phyloP scores from a whole-genome alignment of 2,797 vertebrate species.

The Microctenopoma lineatum region DNA sequence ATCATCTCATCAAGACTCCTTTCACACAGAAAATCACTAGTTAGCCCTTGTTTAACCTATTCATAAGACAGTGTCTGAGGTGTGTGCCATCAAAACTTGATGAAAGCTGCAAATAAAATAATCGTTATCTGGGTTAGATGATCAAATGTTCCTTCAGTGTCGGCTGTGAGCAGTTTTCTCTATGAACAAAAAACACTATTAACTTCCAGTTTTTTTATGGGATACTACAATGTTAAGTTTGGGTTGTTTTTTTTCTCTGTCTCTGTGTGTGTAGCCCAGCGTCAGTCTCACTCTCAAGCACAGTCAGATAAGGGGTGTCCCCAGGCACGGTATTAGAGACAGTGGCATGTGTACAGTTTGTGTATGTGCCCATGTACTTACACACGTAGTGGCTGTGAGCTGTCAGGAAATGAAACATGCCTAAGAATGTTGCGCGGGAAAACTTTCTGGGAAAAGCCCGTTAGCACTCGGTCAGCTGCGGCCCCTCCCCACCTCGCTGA shows the following conservation, averaged over 20 bases:
- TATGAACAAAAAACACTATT: too few relatives aligned
- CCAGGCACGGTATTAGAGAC: constrained; percentile 53
- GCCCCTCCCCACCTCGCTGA: constrained; percentile 51
- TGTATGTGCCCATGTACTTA: constrained; percentile 4
- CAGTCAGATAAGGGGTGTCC: constrained; percentile 34
- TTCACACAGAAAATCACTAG: too few relatives aligned
- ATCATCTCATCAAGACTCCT: too few relatives aligned
- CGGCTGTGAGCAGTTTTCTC: too few relatives aligned
- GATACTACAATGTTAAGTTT: neutral
- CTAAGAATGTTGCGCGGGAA: constrained; percentile 76
- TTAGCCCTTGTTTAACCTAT: too few relatives aligned
- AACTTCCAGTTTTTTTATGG: neutral
- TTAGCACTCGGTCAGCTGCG: constrained; percentile 48
- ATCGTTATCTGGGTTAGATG: too few relatives aligned
- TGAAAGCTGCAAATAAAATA: too few relatives aligned
- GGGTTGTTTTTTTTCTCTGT: constrained; percentile 1
- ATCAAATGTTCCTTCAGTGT: too few relatives aligned
- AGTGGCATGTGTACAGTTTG: constrained; percentile 20
- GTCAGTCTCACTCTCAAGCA: constrained; percentile 20
- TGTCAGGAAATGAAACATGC: constrained; percentile 75
- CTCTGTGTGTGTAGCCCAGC: constrained; percentile 17
- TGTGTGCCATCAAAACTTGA: too few relatives aligned
- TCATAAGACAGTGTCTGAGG: too few relatives aligned
- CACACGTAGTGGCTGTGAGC: constrained; percentile 49
- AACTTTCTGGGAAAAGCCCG: constrained; percentile 71